Evolutionary conservation across 2,888 invertebrate genomes (phyloP).

Genomic region (Odontocolon sp.): DNA sequence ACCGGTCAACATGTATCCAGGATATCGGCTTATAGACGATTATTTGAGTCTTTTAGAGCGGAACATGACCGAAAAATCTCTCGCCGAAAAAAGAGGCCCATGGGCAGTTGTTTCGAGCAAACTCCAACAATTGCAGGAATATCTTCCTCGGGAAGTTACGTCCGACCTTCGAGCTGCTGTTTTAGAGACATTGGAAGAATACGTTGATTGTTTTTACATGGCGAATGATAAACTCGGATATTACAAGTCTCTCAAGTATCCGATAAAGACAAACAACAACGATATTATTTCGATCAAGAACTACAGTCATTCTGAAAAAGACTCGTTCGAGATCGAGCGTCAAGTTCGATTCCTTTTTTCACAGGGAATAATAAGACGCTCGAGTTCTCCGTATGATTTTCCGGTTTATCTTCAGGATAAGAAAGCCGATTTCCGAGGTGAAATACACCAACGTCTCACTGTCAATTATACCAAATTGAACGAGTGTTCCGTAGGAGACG

Average conservation of each 20-base stretch:
- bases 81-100: not conserved
- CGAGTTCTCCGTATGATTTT: constrained; percentile 32
- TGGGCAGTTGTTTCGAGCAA: constrained; percentile 15
- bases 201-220: constrained; percentile 41
- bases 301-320: not conserved
- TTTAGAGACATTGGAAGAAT: constrained; percentile 31
- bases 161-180: not conserved
- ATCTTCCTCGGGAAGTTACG: not conserved
- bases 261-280: constrained; percentile 6
- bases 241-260: constrained; percentile 9
- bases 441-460: not conserved
- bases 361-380: constrained; percentile 28
- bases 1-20: not conserved
- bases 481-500: constrained; percentile 5
- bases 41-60: constrained; percentile 8
- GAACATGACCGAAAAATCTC: not conserved
- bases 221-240: constrained; percentile 23
- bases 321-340: constrained; percentile 29
- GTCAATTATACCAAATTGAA: constrained; percentile 23
- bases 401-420: constrained; percentile 11
- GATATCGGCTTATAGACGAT: not conserved
- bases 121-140: not conserved
- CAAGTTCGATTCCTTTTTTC: not conserved
- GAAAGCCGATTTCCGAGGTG: constrained; percentile 19
- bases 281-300: not conserved